Conservation (phyloP, 2,113 vertebrate species). For the Actenoides hombroni region DNA sequence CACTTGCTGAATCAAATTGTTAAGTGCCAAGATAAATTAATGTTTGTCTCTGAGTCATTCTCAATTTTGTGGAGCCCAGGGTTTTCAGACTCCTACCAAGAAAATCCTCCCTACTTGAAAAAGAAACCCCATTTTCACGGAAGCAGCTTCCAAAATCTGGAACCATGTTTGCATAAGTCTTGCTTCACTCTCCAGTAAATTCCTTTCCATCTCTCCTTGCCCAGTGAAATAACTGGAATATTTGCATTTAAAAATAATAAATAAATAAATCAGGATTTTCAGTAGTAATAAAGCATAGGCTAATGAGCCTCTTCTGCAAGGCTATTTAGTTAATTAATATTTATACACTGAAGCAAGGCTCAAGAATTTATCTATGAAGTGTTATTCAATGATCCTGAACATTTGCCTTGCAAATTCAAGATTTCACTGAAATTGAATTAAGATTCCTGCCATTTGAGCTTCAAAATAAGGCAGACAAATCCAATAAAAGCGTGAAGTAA, state of each 20-base stretch:
- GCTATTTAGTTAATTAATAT: background rate
- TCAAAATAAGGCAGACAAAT: background rate
- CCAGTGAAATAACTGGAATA: background rate
- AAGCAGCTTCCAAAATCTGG: background rate
- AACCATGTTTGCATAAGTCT: background rate
- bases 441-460: background rate
- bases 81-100: background rate
- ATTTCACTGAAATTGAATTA: background rate
- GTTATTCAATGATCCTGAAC: background rate
- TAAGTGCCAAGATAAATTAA: slow-evolving; percentile 61
- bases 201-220: background rate
- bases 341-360: background rate
- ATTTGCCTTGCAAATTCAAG: background rate
- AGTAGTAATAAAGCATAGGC: background rate
- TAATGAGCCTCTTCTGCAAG: background rate
- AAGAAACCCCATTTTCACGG: background rate
- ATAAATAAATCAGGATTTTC: background rate
- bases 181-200: background rate
- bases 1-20: slow-evolving; percentile 67
- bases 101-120: background rate
- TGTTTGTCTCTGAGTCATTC: slow-evolving; percentile 33
- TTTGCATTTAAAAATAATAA: background rate
- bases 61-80: background rate
- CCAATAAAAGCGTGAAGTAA: background rate
- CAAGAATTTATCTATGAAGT: background rate